Percentiles rank a stretch among this genome's conserved stretches.
phyloP scores from a whole-genome alignment of 1,140 invertebrate species.

The Ceratina calcarata region DNA sequence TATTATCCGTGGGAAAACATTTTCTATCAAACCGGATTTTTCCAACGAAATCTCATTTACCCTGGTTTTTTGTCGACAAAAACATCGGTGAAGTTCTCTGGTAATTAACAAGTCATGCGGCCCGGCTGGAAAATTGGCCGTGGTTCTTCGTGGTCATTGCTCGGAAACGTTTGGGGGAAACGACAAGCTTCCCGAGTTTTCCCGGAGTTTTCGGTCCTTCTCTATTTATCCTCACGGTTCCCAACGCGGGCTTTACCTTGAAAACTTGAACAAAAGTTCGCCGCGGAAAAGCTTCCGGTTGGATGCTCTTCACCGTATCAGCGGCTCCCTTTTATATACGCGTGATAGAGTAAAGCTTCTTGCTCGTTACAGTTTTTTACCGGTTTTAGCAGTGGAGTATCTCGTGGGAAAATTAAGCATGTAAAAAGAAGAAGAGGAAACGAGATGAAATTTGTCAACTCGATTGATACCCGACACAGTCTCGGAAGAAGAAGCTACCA shows the following conservation, averaged over 20 bases:
- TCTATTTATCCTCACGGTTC: slow-evolving; percentile 17
- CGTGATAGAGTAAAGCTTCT: background rate
- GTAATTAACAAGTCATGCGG: slow-evolving; percentile 31
- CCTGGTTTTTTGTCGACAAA: too few relatives aligned
- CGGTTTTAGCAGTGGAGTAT: too few relatives aligned
- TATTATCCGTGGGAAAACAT: too few relatives aligned
- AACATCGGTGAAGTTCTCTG: background rate
- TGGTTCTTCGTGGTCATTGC: background rate
- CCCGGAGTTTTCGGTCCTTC: slow-evolving; percentile 4
- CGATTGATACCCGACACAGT: too few relatives aligned
- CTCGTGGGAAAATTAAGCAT: background rate
- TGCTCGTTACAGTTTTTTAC: background rate
- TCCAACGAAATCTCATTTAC: too few relatives aligned
- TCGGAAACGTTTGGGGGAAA: background rate
- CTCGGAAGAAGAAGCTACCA: too few relatives aligned
- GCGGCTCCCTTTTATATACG: background rate
- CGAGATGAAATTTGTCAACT: background rate
- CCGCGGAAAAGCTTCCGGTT: background rate
- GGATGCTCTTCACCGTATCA: background rate
- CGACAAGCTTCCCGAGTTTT: slow-evolving; percentile 27
- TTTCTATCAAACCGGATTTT: too few relatives aligned
- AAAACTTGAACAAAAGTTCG: slow-evolving; percentile 21
- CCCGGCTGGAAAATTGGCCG: slow-evolving; percentile 42
- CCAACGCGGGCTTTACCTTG: background rate
- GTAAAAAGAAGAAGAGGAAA: background rate